Base-by-base conservation (phyloP, 2,888 invertebrate genomes). In the Chrysopilus asiliformis region DNA sequence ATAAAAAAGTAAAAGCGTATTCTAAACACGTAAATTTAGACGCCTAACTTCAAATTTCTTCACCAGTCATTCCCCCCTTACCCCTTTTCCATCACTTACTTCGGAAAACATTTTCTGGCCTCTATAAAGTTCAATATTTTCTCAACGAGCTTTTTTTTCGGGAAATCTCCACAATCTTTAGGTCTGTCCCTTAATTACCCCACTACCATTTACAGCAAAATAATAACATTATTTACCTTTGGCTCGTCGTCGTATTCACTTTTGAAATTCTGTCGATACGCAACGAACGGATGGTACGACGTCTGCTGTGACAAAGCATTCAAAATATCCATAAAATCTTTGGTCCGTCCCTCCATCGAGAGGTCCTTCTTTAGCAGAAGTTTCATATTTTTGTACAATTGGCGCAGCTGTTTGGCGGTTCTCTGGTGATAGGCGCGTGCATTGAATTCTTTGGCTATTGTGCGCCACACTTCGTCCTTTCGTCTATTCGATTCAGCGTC, bases 341-440 rank as follows among this genome's bases (percentile, higher is more conserved):
- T 41, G 2, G 39, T 29, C 34, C 43, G 32, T 14, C 42, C 43
- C 24, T 40, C 41, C 2, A 56, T 56, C 34, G 59, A 59, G 9
- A 61, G 50, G 40, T 61, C 60, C 51, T 61, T 61, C 36, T 61
- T 61, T 14, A 61, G 48, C 43, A 61, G 47, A 9, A 61, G 43
- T 41, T 61, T 61, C 61, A 61, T 61, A 37, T 61, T 61, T 47
- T 61, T 61, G 43, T 61, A 61, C 9, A 61, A 43, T 40, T 61
- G 61, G n/a, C 61, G 53, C 40, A 61, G 45, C 42, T 61, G 61
- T 43, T 61, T 61, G 13, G 61, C 55, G 9, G 61, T 60, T 39
- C 61, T 53, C 45, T 61, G 62, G 41, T 62, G 62, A 46, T 60
- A 62, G 12, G 61, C 61, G 14, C 58, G 52, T 18, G 52, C 50